A percentile compares a stretch with the other conserved stretches of the same genome.
These are phyloP conservation scores for Patiria pectinifera DNA, from an alignment of 53 echinoderm and acorn worm species.

Conservation along the genomic window DNA sequence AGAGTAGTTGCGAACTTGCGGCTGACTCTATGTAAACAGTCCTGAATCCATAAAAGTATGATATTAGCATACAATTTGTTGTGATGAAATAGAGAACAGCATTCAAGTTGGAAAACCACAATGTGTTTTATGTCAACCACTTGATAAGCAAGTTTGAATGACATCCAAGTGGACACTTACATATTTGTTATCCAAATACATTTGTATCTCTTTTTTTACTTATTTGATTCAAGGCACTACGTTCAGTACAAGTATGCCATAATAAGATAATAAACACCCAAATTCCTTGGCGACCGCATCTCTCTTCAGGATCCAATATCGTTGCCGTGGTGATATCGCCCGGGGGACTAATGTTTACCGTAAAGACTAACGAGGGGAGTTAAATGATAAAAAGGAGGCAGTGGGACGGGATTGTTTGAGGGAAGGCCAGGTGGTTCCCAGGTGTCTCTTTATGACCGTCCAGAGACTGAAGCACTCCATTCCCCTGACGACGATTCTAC, in stretches of 20 bases:
- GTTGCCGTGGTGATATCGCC: neutral
- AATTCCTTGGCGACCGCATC: neutral
- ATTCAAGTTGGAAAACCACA: neutral
- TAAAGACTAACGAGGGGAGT: neutral
- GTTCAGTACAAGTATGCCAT: neutral
- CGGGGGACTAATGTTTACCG: neutral
- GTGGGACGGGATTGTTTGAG: neutral
- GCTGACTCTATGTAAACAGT: too few relatives aligned
- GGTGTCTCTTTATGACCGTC: conserved; percentile 2
- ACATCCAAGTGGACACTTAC: neutral
- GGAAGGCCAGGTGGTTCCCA: conserved; percentile 6
- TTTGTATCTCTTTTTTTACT: neutral
- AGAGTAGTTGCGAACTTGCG: too few relatives aligned
- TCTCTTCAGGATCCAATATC: conserved; percentile 22
- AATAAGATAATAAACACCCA: conserved; percentile 9
- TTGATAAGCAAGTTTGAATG: neutral
- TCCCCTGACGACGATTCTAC: neutral
- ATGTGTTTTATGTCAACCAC: neutral
- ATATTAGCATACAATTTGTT: too few relatives aligned
- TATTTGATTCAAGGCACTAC: neutral
- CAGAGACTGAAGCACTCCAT: neutral
- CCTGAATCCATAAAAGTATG: too few relatives aligned
- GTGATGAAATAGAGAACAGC: too few relatives aligned
- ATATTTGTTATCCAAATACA: neutral
- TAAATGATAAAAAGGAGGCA: conserved; percentile 14